Evolutionary conservation across 2,888 invertebrate species (phyloP), one percentile per base, ranked within the genome.

Genomic region (Flexamia atlantica): DNA sequence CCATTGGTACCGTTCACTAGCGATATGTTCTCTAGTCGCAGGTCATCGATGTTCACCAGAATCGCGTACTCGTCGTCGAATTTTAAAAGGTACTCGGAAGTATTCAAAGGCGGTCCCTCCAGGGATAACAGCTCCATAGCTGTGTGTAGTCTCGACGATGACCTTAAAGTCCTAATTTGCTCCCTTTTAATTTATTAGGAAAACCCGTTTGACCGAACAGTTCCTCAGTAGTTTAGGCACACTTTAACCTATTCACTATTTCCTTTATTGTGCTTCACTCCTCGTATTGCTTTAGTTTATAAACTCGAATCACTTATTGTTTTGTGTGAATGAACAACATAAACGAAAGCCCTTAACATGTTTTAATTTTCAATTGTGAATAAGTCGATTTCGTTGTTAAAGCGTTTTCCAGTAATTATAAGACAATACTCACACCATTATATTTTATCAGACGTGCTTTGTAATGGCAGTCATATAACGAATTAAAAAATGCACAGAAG

Each of bases 1-100:
- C 92, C 92, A 89, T 92, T 92, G 42, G 90, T 91, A 70, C 90
- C 90, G 88, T 92, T 92, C 74, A 92, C 85, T 30, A 83, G 84
- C 46, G 83, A 86, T 60, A 85, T 84, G 81, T 87, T 87, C 20
- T 83, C 81, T 20, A 79, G 28, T 10, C 79, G 28, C 32, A 80
- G 83, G 23, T 85, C 83, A 53, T 86, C 87, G 60, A 85, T 85
- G 79, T 86, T 86, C 68, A 87, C 84, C 25, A 87, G 83, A 40
- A 87, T 84, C 68, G 86, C 85, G 83, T 87, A 87, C 30, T 87
- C 87, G 70, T 87, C 87, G 84, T 87, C 87, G 84, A 86, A 86
- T 76, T 85, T 86, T 83, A 87, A 87, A 25, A 87, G 40, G 50
- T 82, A 68, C 70, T 82, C 79, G n/a, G 79, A 79, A 25, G 79